Evolutionary conservation across 1,140 invertebrate genomes (phyloP).

Genomic region (Hypothenemus hampei): DNA sequence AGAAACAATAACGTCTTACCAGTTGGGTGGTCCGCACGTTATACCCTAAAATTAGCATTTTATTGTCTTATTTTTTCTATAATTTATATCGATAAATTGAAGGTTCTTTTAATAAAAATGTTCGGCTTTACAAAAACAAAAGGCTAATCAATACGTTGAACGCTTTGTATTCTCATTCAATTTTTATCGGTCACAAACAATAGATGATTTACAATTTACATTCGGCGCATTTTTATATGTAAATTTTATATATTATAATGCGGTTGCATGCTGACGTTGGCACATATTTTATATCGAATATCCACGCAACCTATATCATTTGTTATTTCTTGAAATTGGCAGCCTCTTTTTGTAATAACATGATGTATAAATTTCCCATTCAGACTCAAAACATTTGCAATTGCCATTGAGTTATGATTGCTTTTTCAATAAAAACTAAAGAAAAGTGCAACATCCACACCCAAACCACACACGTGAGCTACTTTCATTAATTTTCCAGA

Average conservation of each 20-base stretch:
- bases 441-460: not conserved
- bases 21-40: no score
- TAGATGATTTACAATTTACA: constrained; percentile 5
- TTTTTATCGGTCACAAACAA: not conserved
- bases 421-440: no score
- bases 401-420: not conserved
- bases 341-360: not conserved
- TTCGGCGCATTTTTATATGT: constrained; percentile 2
- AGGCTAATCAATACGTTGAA: constrained; percentile 3
- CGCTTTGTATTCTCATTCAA: constrained; percentile 1
- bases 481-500: not conserved
- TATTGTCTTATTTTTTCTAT: not conserved
- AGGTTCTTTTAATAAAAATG: constrained; percentile 1
- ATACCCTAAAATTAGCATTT: constrained; percentile 3
- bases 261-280: not conserved
- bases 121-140: constrained; percentile 1
- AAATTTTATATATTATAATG: constrained; percentile 2
- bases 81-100: not conserved
- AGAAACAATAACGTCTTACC: no score
- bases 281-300: not conserved
- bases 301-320: constrained; percentile 1
- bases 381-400: not conserved
- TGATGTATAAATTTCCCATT: not conserved
- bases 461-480: no score
- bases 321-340: not conserved